Evolutionary conservation across 2,797 vertebrate species (phyloP).

Genomic region (Clamator glandarius): DNA sequence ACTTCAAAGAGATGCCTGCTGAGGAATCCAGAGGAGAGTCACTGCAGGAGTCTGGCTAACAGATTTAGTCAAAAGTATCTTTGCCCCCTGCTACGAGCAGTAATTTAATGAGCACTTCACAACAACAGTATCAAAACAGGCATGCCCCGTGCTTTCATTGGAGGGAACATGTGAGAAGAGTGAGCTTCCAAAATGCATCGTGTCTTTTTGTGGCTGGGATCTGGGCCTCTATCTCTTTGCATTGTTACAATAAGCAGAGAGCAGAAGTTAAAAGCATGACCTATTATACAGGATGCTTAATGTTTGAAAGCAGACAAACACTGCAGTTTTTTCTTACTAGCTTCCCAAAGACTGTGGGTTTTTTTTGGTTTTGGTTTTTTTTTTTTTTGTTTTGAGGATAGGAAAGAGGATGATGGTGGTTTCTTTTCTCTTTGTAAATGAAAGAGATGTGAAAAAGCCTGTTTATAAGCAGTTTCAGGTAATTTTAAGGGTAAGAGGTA

Average conservation of each 20-base stretch:
- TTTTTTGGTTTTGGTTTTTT: too few species aligned
- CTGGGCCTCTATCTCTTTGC: neutral
- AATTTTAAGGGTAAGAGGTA: neutral
- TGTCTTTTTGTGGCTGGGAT: conserved; percentile 42
- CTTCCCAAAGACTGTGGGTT: neutral
- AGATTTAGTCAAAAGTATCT: conserved; percentile 71
- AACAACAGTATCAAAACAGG: conserved; percentile 60
- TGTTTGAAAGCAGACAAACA: conserved; percentile 29
- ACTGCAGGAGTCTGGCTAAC: conserved; percentile 70
- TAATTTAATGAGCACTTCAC: conserved; percentile 73
- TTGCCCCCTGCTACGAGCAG: conserved; percentile 66
- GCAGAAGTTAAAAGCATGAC: conserved; percentile 2
- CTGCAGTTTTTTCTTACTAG: neutral
- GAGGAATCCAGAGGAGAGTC: conserved; percentile 66
- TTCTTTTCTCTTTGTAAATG: conserved; percentile 13
- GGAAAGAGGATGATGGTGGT: too few species aligned
- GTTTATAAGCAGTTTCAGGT: neutral
- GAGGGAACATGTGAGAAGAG: conserved; percentile 24
- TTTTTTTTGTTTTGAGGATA: too few species aligned
- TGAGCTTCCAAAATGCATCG: conserved; percentile 11
- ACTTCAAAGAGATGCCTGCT: conserved; percentile 75
- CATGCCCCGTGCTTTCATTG: conserved; percentile 45
- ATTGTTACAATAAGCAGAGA: neutral
- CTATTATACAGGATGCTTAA: neutral
- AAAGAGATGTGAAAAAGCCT: neutral